A percentile compares a stretch with the other conserved stretches of the same genome.
These are phyloP conservation scores for Lethrus apterus DNA, from an alignment of 1,140 invertebrate genomes.

Conservation along the genomic window DNA sequence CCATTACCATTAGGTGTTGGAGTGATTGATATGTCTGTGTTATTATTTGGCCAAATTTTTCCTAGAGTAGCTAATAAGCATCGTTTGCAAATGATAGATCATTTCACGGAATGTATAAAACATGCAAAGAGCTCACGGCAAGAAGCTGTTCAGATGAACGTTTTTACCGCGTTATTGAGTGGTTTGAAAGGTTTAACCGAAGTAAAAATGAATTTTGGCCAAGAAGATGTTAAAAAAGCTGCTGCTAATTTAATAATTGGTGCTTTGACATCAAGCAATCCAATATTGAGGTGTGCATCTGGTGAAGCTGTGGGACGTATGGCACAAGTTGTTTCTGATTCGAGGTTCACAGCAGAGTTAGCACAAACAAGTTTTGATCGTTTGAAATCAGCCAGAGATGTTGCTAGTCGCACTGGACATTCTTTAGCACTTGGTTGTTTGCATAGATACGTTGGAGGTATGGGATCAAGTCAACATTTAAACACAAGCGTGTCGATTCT, in stretches of 20 bases:
- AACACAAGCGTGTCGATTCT: constrained; percentile 91
- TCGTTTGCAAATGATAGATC: constrained; percentile 91
- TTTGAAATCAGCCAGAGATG: constrained; percentile 80
- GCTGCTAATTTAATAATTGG: constrained; percentile 73
- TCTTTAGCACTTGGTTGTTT: constrained; percentile 88
- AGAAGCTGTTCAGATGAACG: constrained; percentile 95
- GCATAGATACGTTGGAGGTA: constrained; percentile 83
- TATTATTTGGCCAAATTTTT: constrained; percentile 90
- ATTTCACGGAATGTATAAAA: constrained; percentile 91
- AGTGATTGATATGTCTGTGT: constrained; percentile 91
- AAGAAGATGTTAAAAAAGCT: constrained; percentile 83
- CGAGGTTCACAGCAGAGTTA: constrained; percentile 82
- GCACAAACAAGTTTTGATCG: constrained; percentile 87
- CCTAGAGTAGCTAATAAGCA: constrained; percentile 92
- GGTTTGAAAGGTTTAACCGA: constrained; percentile 85
- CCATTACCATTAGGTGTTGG: constrained; percentile 93
- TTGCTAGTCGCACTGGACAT: constrained; percentile 82
- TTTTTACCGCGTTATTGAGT: constrained; percentile 87
- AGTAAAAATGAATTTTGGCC: constrained; percentile 75
- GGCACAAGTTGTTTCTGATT: constrained; percentile 79
- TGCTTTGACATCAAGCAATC: constrained; percentile 75
- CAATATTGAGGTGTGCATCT: constrained; percentile 80
- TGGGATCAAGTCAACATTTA: constrained; percentile 86
- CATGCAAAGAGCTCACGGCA: constrained; percentile 86
- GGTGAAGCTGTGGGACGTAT: constrained; percentile 83